A percentile compares a stretch with the other conserved stretches of the same genome.
These are phyloP conservation scores for Lysandra coridon DNA, from an alignment of 2,888 invertebrate genomes.

Conservation along the genomic window DNA sequence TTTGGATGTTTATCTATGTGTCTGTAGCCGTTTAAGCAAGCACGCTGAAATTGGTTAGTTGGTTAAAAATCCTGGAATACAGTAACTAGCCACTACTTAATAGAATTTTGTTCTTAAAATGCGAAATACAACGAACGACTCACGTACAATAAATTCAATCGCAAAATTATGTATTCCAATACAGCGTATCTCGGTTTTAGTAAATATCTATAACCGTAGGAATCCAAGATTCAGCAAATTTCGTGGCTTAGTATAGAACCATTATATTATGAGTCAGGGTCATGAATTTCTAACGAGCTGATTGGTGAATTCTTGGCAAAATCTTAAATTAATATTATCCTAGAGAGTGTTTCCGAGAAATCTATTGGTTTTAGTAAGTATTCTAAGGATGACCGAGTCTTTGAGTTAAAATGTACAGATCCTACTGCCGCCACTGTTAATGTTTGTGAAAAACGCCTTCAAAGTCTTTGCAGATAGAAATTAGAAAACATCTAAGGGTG, in stretches of 20 bases:
- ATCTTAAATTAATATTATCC: conserved; percentile 34
- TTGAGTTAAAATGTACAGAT: not conserved
- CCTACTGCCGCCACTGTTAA: too few relatives aligned
- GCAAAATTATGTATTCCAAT: not conserved
- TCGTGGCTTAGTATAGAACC: conserved; percentile 43
- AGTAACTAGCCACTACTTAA: not conserved
- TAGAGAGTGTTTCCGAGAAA: not conserved
- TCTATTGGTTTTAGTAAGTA: not conserved
- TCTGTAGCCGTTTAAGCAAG: too few relatives aligned
- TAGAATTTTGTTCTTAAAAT: not conserved
- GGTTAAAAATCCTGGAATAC: not conserved
- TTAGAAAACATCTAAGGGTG: not conserved
- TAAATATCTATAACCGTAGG: conserved; percentile 44
- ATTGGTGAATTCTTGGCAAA: conserved; percentile 37
- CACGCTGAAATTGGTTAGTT: too few relatives aligned
- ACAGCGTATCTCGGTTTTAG: conserved; percentile 38
- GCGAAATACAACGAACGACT: not conserved
- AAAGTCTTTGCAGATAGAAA: not conserved
- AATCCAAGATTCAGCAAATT: conserved; percentile 47
- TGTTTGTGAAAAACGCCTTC: not conserved
- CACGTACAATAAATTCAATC: not conserved
- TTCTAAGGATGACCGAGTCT: not conserved
- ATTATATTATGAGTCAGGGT: conserved; percentile 39
- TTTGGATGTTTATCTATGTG: too few relatives aligned
- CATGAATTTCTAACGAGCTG: conserved; percentile 40